These are phyloP conservation scores for Globicephala melas DNA, from an alignment of 2,113 vertebrate genomes.

Conservation along the genomic window DNA sequence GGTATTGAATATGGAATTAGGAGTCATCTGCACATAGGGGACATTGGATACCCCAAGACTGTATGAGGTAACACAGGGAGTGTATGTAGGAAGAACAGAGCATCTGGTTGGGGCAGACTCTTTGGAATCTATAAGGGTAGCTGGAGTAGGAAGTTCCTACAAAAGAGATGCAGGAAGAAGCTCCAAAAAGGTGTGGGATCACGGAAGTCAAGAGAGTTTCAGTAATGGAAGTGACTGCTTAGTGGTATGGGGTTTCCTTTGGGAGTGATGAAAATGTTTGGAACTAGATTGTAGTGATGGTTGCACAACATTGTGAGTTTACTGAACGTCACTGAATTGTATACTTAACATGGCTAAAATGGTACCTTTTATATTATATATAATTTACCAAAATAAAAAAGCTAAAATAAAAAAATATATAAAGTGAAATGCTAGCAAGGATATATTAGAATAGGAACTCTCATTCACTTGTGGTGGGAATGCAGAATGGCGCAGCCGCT, in stretches of 20 bases:
- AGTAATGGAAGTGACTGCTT: background rate
- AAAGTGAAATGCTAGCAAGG: background rate
- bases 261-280: background rate
- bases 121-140: background rate
- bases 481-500: background rate
- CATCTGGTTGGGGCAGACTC: background rate
- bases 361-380: background rate
- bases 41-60: background rate
- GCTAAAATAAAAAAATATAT: background rate
- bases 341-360: background rate
- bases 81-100: background rate
- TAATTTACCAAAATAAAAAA: background rate
- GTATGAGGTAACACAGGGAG: background rate
- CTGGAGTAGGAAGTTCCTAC: background rate
- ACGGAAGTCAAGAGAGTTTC: background rate
- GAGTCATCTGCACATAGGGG: background rate
- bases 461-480: background rate
- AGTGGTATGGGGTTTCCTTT: background rate
- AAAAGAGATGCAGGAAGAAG: background rate
- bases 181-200: background rate
- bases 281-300: background rate
- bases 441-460: background rate
- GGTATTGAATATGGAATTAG: background rate
- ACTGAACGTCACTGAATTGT: background rate
- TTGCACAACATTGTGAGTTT: background rate